Base-by-base conservation (phyloP, 1,140 invertebrate species). In the Oncopodura yosiiana region DNA sequence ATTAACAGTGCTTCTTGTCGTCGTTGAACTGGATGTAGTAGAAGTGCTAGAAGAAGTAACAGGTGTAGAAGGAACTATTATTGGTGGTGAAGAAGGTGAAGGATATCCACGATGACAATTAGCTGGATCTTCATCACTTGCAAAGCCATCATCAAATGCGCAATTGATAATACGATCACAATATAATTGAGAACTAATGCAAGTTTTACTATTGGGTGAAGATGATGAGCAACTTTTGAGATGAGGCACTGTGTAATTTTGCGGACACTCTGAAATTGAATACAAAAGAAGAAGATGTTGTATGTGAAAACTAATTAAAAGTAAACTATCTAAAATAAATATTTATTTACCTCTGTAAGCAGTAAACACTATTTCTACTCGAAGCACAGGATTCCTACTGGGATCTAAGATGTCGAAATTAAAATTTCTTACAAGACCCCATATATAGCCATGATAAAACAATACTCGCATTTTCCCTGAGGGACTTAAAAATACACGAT, bases 391-490 rank as follows among this genome's bases (percentile, higher is more conserved):
- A 56, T 56, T 56, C 23, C 48, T 39, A 45, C 54, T 56, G 19
- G 54, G 41, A 36, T 56, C 54, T 18, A 56, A 41, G 12, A 56
- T 27, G 32, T 56, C 54, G 38, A 56, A 56, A 41, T 56, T 56
- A 27, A 56, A 56, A 39, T 56, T 51, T 24, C 54, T 38, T 26
- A 56, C 54, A 34, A 56, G 32, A 36, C 54, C 54, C 54, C 54
- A 56, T 19, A 56, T 56, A 41, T 49, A 56, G 16, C 54, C 54
- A 27, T 56, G 54, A 32, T 56, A 56, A 32, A 56, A 56, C 4
- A 56, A 24, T 19, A 56, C 44, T 39, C 30, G 34, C 46, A 56
- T 56, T 42, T 34, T 49, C 41, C 54, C 54, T 30, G 46, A 49
- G n/a, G 44, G 24, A 48, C 54, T 56, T 23, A 44, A 27, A 36